These are phyloP conservation scores for Chionoecetes opilio DNA, from an alignment of 1,140 invertebrate species.

Conservation along the genomic window DNA sequence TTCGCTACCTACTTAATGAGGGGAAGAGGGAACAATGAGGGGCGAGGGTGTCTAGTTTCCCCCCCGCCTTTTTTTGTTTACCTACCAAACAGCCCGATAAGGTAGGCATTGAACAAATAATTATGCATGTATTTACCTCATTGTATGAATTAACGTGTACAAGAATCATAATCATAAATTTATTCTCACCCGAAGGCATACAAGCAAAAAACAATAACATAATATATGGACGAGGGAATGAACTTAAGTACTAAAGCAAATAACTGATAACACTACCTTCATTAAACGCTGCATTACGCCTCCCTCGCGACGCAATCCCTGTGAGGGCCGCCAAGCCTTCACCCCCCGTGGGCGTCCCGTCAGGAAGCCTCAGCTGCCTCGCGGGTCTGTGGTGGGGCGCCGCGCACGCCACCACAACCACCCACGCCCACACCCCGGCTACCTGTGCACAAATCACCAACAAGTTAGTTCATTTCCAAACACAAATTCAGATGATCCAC, in stretches of 20 bases:
- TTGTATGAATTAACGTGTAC: too few species aligned
- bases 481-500: too few species aligned
- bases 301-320: background rate
- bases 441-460: background rate
- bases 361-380: background rate
- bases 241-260: too few species aligned
- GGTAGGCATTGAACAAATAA: too few species aligned
- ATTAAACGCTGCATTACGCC: background rate
- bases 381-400: background rate
- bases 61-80: too few species aligned
- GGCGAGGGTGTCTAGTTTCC: background rate
- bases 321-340: background rate
- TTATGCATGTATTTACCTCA: too few species aligned
- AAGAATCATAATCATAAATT: too few species aligned
- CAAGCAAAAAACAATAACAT: too few species aligned
- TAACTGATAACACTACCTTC: slow-evolving; percentile 9
- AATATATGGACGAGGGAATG: too few species aligned
- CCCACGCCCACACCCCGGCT: background rate
- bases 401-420: background rate
- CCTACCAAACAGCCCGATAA: too few species aligned
- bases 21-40: background rate
- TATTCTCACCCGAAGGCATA: too few species aligned
- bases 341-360: background rate
- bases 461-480: background rate
- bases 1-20: background rate